Evolutionary conservation across 2,797 vertebrate genomes (phyloP), one percentile per base, ranked within the genome.

Genomic region (Saguinus oedipus): DNA sequence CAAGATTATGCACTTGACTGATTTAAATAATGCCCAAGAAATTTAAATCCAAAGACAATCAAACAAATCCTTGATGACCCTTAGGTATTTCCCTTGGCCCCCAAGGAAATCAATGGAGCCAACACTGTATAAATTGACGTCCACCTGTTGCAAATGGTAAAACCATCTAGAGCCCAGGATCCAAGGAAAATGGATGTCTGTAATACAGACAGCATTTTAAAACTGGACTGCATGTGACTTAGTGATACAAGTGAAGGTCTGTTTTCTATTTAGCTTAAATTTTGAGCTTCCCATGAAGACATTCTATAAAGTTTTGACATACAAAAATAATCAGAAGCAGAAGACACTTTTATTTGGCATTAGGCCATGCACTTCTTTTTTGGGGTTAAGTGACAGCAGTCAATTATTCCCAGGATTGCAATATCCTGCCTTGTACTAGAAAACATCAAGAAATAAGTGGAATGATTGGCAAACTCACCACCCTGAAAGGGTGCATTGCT

Each of bases 221-320:
- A 84, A 83, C 0, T 1, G 50, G 68, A 85, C 46, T 27, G 68
- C 53, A n/a, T 0, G 0, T n/a, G 75, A 78, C 79, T 90, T 30
- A 10, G 10, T 24, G 85, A 96, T 94, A 74, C 48, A 93, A 94
- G 53, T 7, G 44, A 85, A 80, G 70, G 75, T 94, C 96, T 97
- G 96, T 75, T 97, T 97, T 80, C 96, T 82, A 98, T 97, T 97
- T 93, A 88, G 64, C 20, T 86, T 92, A 86, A 93, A 90, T 46
- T 61, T 50, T 68, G 79, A 96, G 78, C 93, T 95, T 81, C 92
- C 84, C 88, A 93, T 90, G 94, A 97, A 97, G 97, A 97, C 88
- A 39, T 95, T 92, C 93, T 94, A 50, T 83, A 86, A 95, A 90
- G 75, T 59, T 88, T 12, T 95, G 82, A 97, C 94, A 92, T 88